These are phyloP conservation scores for Drosophila mauritiana DNA, from an alignment of 1,140 invertebrate species.

Conservation along the genomic window DNA sequence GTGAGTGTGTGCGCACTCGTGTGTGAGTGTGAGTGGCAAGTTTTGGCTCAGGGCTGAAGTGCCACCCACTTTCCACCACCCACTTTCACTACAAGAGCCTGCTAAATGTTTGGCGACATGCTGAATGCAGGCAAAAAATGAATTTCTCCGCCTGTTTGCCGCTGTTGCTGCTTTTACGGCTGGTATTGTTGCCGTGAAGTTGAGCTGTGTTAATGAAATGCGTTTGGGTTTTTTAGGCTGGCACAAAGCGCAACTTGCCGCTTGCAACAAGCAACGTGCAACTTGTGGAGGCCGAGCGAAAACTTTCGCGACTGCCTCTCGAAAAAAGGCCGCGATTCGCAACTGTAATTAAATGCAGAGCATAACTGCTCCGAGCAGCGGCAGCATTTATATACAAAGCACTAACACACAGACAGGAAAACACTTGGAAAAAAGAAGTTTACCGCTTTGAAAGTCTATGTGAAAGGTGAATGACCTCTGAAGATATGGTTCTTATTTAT, in stretches of 20 bases:
- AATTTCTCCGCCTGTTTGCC: slow-evolving; percentile 49
- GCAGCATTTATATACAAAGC: slow-evolving; percentile 58
- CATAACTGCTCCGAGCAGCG: slow-evolving; percentile 67
- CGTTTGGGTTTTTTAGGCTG: slow-evolving; percentile 69
- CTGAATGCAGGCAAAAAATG: slow-evolving; percentile 38
- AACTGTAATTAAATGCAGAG: slow-evolving; percentile 80
- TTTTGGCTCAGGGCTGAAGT: slow-evolving; percentile 74
- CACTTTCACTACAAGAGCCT: slow-evolving; percentile 18
- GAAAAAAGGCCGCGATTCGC: slow-evolving; percentile 36
- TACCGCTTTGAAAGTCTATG: too few species aligned
- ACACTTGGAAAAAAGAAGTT: slow-evolving; percentile 1
- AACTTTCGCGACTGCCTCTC: slow-evolving; percentile 57
- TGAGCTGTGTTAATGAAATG: slow-evolving; percentile 81
- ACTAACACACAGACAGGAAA: slow-evolving; percentile 19
- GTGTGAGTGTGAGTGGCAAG: slow-evolving; percentile 45
- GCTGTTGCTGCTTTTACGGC: slow-evolving; percentile 42
- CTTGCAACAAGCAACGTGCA: slow-evolving; percentile 16
- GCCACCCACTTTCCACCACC: slow-evolving; percentile 38
- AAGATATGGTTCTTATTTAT: too few species aligned
- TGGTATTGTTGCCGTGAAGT: slow-evolving; percentile 72
- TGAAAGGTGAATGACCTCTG: too few species aligned
- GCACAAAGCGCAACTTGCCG: slow-evolving; percentile 55
- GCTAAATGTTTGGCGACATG: slow-evolving; percentile 70
- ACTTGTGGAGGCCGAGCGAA: slow-evolving; percentile 58
- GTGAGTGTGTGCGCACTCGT: slow-evolving; percentile 6